Percentiles rank a stretch among this genome's conserved stretches.
Evolutionary conservation across 2,113 vertebrate species (phyloP).

Genomic region (Chiloscyllium plagiosum): DNA sequence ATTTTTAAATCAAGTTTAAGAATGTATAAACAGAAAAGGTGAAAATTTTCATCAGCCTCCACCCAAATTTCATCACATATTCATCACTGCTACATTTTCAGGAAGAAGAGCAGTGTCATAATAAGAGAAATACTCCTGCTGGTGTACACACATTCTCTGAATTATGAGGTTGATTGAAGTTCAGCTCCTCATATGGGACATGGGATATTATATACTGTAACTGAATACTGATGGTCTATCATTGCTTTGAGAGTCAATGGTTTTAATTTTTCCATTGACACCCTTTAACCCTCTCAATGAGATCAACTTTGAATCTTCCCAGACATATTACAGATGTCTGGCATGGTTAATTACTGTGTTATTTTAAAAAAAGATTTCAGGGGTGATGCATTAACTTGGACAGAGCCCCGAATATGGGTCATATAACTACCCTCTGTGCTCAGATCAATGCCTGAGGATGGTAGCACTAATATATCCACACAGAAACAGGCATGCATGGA

Average conservation of each 20-base stretch:
- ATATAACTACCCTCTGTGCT: neutral
- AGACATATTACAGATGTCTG: slow-evolving; percentile 3
- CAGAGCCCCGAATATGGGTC: neutral
- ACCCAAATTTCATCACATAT: neutral
- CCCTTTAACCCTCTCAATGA: neutral
- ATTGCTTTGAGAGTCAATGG: neutral
- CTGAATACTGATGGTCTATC: neutral
- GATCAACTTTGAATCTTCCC: neutral
- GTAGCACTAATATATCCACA: neutral
- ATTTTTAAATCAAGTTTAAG: neutral
- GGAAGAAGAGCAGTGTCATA: too few relatives aligned
- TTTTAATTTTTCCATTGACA: neutral
- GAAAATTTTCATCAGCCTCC: neutral
- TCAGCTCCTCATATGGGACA: neutral
- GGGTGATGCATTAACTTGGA: neutral
- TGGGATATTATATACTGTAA: neutral
- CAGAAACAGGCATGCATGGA: neutral
- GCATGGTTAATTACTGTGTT: neutral
- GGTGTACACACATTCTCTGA: neutral
- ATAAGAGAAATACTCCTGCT: neutral
- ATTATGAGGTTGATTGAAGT: neutral
- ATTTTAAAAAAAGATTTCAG: neutral
- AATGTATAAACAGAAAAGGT: neutral
- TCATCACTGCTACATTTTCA: neutral
- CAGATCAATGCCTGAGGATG: neutral